These are phyloP conservation scores for Netta rufina DNA, from an alignment of 2,797 vertebrate genomes.

Conservation along the genomic window DNA sequence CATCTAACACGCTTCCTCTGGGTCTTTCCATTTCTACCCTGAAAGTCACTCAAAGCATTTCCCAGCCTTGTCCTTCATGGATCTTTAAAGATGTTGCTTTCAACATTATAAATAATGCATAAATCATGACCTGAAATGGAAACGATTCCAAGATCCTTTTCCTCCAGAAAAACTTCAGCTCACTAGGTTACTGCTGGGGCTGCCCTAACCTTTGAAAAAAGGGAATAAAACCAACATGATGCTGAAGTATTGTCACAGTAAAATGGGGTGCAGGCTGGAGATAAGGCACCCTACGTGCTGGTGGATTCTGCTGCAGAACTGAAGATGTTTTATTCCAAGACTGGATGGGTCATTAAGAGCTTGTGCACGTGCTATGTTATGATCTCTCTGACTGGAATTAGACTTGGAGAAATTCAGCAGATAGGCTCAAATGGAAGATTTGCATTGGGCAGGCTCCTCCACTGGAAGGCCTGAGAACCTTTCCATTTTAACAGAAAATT, in stretches of 20 bases:
- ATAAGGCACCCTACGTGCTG: fast-evolving
- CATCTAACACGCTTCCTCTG: not conserved
- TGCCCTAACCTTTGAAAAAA: not conserved
- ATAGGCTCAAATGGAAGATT: not conserved
- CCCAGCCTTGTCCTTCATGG: not conserved
- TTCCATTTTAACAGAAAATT: fast-evolving
- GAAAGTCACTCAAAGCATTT: not conserved
- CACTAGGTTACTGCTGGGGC: not conserved
- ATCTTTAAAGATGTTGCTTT: not conserved
- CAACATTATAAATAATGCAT: not conserved
- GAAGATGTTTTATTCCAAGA: not conserved
- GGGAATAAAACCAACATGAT: fast-evolving
- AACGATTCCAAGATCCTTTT: not conserved
- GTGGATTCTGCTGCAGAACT: not conserved
- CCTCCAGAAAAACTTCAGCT: not conserved
- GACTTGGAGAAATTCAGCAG: not conserved
- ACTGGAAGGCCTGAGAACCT: fast-evolving
- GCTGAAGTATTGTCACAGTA: not conserved
- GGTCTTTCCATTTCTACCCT: not conserved
- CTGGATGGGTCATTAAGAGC: fast-evolving
- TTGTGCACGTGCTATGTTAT: fast-evolving
- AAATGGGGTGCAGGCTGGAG: not conserved
- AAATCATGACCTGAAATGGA: not conserved
- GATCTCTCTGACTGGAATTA: fast-evolving
- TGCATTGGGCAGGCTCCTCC: not conserved